A percentile compares a stretch with the other conserved stretches of the same genome.
Evolutionary conservation across 2,797 vertebrate species (phyloP).

Genomic region (Sebastes variabilis): DNA sequence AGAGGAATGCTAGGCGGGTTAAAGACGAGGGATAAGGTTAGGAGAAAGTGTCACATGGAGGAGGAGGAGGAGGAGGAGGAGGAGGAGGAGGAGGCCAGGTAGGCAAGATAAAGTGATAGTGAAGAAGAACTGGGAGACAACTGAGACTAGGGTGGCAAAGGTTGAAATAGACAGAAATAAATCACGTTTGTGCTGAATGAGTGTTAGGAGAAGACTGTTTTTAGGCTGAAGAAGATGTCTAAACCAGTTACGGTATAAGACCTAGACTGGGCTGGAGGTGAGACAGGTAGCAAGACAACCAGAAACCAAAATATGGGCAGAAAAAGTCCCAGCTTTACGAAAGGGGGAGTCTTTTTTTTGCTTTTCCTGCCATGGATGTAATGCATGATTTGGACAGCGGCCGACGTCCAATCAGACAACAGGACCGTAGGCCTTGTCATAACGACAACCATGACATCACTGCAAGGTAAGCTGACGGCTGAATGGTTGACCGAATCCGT

Average conservation of each 20-base stretch:
- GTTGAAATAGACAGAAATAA: not conserved
- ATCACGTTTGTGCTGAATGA: not conserved
- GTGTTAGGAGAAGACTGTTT: not conserved
- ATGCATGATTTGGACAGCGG: slow-evolving; percentile 40
- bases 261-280: not conserved
- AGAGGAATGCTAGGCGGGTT: not conserved
- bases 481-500: slow-evolving; percentile 13
- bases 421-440: slow-evolving; percentile 76
- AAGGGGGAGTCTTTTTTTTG: slow-evolving; percentile 8
- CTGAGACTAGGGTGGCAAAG: not conserved
- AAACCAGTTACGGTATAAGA: not conserved
- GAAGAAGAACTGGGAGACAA: not conserved
- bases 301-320: not conserved
- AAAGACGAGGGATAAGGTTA: not conserved
- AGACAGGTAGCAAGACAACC: not conserved
- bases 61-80: not conserved
- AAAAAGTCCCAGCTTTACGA: not conserved
- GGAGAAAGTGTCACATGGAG: not conserved
- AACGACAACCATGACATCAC: slow-evolving; percentile 73
- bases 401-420: slow-evolving; percentile 73
- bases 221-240: not conserved
- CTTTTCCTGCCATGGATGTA: slow-evolving; percentile 61
- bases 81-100: not conserved
- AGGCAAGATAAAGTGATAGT: not conserved
- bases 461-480: slow-evolving; percentile 70